Evolutionary conservation across 2,797 vertebrate species (phyloP).

Genomic region (Platalea minor): DNA sequence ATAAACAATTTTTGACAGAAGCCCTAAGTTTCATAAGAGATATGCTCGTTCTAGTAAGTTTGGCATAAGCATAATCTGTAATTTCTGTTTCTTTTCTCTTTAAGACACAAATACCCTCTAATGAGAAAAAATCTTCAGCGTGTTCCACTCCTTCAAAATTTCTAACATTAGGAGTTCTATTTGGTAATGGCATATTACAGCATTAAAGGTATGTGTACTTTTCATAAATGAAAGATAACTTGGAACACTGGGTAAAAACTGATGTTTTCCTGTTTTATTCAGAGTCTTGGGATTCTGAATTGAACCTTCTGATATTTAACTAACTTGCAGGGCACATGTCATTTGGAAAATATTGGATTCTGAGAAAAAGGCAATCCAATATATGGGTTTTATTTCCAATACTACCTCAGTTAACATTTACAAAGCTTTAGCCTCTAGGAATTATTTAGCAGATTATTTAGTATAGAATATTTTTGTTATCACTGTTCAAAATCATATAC

Average conservation of each 20-base stretch:
- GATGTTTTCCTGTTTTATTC: not conserved
- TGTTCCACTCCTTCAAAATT: not conserved
- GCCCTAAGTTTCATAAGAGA: not conserved
- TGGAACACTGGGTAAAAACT: not conserved
- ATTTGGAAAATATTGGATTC: not conserved
- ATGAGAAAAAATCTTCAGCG: not conserved
- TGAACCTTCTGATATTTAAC: slow-evolving; percentile 9
- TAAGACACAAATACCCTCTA: not conserved
- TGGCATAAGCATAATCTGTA: not conserved
- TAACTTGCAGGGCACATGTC: not conserved
- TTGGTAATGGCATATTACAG: not conserved
- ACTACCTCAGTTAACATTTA: slow-evolving; percentile 2
- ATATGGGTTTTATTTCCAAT: not conserved
- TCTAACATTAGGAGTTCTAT: not conserved
- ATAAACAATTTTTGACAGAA: not conserved
- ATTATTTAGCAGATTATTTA: slow-evolving; percentile 1
- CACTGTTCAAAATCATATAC: not conserved
- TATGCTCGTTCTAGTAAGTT: not conserved
- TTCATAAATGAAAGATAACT: not conserved
- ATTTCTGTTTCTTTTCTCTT: not conserved
- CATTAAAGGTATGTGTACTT: not conserved
- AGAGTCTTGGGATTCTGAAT: not conserved
- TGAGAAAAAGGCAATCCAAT: not conserved
- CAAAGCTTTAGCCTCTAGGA: not conserved
- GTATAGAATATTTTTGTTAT: not conserved